Percentiles rank a stretch among this genome's conserved stretches.
These are phyloP conservation scores for Diachrysia chrysitis DNA, from an alignment of 2,888 invertebrate species.

Conservation along the genomic window DNA sequence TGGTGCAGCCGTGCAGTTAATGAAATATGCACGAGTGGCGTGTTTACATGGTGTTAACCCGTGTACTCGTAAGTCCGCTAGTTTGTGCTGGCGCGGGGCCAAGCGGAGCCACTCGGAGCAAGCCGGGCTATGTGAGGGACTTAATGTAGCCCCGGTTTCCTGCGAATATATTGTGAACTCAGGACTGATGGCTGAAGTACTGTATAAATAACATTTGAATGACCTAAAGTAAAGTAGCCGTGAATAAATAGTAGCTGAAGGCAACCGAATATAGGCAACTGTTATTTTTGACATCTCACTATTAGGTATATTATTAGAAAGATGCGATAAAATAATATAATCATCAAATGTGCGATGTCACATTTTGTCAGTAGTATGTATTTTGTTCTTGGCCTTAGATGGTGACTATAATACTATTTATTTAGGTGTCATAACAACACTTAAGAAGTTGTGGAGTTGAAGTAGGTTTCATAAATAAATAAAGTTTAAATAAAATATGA, in stretches of 20 bases:
- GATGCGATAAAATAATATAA: too few relatives aligned
- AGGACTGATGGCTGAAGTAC: background rate
- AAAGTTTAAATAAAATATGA: background rate
- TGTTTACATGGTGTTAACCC: constrained; percentile 47
- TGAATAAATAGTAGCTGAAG: background rate
- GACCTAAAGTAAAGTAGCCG: background rate
- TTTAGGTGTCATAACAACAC: background rate
- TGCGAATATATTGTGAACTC: constrained; percentile 22
- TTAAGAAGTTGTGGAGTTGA: background rate
- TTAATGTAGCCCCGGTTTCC: constrained; percentile 30
- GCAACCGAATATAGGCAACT: background rate
- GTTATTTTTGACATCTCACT: too few relatives aligned
- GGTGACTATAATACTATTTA: too few relatives aligned
- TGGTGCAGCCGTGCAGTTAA: constrained; percentile 15
- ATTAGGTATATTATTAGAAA: too few relatives aligned
- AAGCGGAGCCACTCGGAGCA: constrained; percentile 11
- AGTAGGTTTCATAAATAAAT: background rate
- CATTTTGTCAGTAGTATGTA: too few relatives aligned
- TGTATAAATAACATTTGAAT: background rate
- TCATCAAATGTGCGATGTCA: too few relatives aligned
- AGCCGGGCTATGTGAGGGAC: constrained; percentile 8
- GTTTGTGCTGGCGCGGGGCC: constrained; percentile 34
- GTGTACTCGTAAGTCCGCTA: constrained; percentile 15
- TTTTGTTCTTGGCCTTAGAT: background rate
- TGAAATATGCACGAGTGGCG: constrained; percentile 30